Conservation (phyloP, 2,888 invertebrate species). For the Automeris io region DNA sequence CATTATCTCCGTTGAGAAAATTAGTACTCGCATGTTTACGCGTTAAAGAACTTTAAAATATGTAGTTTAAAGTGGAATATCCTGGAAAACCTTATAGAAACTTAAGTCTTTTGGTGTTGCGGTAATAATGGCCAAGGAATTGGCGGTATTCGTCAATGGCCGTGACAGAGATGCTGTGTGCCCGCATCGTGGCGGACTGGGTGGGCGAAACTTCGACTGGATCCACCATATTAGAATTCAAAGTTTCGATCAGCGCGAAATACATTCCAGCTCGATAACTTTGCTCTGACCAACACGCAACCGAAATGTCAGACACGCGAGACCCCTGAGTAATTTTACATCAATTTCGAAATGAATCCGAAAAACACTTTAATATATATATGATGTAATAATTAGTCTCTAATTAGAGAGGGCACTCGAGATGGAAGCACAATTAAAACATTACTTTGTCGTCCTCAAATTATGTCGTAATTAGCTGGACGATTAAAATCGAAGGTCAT, state of each 20-base stretch:
- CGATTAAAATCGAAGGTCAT: slow-evolving; percentile 70
- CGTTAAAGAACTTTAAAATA: slow-evolving; percentile 26
- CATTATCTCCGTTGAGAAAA: slow-evolving; percentile 66
- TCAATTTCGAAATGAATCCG: slow-evolving; percentile 1
- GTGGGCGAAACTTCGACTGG: slow-evolving; percentile 65
- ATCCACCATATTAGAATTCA: slow-evolving; percentile 52
- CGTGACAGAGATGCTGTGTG: slow-evolving; percentile 53
- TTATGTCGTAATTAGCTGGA: slow-evolving; percentile 65
- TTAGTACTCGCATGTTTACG: slow-evolving; percentile 27
- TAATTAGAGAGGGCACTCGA: slow-evolving; percentile 54
- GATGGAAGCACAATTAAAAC: slow-evolving; percentile 68
- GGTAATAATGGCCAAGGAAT: slow-evolving; percentile 58
- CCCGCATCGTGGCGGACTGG: slow-evolving; percentile 54
- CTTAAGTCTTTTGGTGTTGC: slow-evolving; percentile 49
- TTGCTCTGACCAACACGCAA: slow-evolving; percentile 20
- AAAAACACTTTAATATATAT: slow-evolving; percentile 10
- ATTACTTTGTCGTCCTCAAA: slow-evolving; percentile 63
- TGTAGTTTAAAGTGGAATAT: slow-evolving; percentile 32
- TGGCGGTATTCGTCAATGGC: slow-evolving; percentile 74
- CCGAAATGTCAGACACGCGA: slow-evolving; percentile 33
- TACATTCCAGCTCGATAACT: slow-evolving; percentile 30
- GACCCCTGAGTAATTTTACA: slow-evolving; percentile 9
- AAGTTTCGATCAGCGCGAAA: slow-evolving; percentile 47
- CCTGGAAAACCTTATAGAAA: slow-evolving; percentile 16
- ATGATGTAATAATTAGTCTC: slow-evolving; percentile 55